These are phyloP conservation scores for Cygnus olor DNA, from an alignment of 2,797 vertebrate species.

Conservation along the genomic window DNA sequence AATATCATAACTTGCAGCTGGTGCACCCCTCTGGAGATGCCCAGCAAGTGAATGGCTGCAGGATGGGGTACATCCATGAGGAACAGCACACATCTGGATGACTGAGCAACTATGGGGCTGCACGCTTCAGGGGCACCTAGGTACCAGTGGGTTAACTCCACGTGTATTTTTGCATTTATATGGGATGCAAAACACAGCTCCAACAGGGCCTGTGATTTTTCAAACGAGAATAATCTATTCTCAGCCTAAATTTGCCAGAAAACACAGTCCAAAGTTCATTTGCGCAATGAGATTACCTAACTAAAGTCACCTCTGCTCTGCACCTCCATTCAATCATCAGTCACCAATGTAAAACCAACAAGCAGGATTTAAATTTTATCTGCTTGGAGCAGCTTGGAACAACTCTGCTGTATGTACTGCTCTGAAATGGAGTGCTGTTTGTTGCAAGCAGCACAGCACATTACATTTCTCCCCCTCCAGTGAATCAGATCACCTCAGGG, in stretches of 20 bases:
- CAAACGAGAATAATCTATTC: not conserved
- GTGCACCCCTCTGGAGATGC: not conserved
- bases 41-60: not conserved
- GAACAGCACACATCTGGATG: not conserved
- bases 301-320: not conserved
- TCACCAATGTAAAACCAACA: not conserved
- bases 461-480: constrained; percentile 8
- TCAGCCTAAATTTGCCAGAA: not conserved
- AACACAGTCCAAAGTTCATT: not conserved
- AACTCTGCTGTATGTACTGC: not conserved
- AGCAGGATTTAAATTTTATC: constrained; percentile 33
- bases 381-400: constrained; percentile 36
- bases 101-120: not conserved
- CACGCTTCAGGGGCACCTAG: not conserved
- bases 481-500: not conserved
- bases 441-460: not conserved
- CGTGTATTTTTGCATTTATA: not conserved
- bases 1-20: not conserved
- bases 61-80: rapidly evolving
- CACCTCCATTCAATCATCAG: not conserved
- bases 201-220: not conserved
- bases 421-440: constrained; percentile 4
- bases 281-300: not conserved
- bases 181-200: not conserved
- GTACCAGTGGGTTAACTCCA: not conserved